Conservation (phyloP, 2,888 invertebrate genomes). For the Spicauda simplicius region DNA sequence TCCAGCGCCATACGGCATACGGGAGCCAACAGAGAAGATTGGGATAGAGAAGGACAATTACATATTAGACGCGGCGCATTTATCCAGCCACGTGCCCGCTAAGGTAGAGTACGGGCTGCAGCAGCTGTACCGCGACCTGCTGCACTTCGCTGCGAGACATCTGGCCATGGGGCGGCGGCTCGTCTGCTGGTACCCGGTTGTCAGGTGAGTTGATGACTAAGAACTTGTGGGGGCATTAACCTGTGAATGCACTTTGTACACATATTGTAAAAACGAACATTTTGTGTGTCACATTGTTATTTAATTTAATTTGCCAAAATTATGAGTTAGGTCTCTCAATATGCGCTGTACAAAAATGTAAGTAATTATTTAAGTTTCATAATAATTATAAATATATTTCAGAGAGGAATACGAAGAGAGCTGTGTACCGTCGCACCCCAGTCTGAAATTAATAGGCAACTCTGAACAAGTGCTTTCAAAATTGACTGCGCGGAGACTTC, state of each 20-base stretch:
- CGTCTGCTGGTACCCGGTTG: slow-evolving; percentile 98
- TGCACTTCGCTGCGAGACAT: slow-evolving; percentile 92
- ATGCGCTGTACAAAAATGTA: too few species aligned
- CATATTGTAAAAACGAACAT: too few species aligned
- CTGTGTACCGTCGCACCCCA: slow-evolving; percentile 92
- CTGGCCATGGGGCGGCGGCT: slow-evolving; percentile 91
- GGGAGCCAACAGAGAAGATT: slow-evolving; percentile 96
- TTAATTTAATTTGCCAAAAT: too few species aligned
- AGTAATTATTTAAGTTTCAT: too few species aligned
- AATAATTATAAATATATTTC: slow-evolving; percentile 36
- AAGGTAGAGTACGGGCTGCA: slow-evolving; percentile 94
- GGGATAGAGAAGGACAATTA: slow-evolving; percentile 88
- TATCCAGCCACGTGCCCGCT: slow-evolving; percentile 90
- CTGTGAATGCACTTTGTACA: too few species aligned
- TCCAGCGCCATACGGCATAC: slow-evolving; percentile 98
- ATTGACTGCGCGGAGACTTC: slow-evolving; percentile 91
- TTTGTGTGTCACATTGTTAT: too few species aligned
- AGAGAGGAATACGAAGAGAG: slow-evolving; percentile 90
- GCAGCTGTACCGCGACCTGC: slow-evolving; percentile 92
- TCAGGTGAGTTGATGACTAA: slow-evolving; percentile 88
- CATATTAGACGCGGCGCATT: slow-evolving; percentile 87
- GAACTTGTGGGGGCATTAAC: too few species aligned
- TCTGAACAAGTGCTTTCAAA: slow-evolving; percentile 95
- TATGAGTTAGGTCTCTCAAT: too few species aligned
- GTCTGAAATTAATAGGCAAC: slow-evolving; percentile 91